phyloP scores from a whole-genome alignment of 2,113 vertebrate genomes.

The Cygnus atratus region DNA sequence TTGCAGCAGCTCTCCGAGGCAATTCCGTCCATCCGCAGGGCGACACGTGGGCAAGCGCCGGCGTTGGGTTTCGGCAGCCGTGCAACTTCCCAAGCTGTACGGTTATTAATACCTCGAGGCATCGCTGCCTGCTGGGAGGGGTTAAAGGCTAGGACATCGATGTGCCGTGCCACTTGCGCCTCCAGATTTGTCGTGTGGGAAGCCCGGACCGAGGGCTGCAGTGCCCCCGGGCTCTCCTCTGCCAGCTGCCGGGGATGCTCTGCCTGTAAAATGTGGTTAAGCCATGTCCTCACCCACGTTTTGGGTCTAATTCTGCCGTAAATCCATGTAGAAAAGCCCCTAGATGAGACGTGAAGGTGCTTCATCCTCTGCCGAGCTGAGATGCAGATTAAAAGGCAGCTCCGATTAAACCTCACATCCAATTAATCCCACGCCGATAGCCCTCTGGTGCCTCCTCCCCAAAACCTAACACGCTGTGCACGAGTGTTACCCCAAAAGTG shows the following conservation, averaged over 20 bases:
- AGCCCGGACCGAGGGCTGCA: not conserved
- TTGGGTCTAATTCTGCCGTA: not conserved
- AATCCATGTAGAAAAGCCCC: not conserved
- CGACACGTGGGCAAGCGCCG: not conserved
- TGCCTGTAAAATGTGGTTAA: not conserved
- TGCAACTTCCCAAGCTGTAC: conserved; percentile 6
- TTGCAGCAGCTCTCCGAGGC: not conserved
- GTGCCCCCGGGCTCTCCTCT: not conserved
- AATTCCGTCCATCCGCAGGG: not conserved
- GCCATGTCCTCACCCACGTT: too few species aligned
- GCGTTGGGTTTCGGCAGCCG: not conserved
- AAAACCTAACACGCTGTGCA: not conserved
- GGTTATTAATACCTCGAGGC: not conserved
- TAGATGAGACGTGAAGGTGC: not conserved
- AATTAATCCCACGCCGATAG: not conserved
- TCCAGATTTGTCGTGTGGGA: not conserved
- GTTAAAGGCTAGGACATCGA: not conserved
- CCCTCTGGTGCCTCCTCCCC: not conserved
- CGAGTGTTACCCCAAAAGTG: not conserved
- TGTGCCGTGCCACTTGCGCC: not conserved
- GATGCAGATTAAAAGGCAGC: not conserved
- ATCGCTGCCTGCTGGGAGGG: not conserved
- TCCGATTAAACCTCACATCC: not conserved
- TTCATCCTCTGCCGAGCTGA: not conserved
- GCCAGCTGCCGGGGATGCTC: not conserved